These are phyloP conservation scores for Orbicella faveolata DNA, from an alignment of 64 coral and sea anemone genomes.

Conservation along the genomic window DNA sequence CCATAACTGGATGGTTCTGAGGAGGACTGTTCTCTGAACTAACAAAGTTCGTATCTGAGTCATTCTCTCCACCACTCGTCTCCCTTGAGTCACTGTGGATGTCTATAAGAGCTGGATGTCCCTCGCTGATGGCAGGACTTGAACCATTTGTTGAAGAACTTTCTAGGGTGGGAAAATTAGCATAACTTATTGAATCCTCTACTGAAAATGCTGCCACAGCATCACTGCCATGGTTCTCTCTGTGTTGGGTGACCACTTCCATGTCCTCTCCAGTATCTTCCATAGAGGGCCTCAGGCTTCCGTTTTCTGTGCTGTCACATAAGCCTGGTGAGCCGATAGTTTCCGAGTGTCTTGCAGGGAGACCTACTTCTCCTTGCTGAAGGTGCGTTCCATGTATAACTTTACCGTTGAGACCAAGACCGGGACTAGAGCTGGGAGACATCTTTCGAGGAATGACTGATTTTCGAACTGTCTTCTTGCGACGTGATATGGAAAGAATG, in stretches of 20 bases:
- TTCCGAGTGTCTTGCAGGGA: not conserved
- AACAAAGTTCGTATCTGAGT: conserved; percentile 54
- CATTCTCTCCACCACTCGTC: conserved; percentile 56
- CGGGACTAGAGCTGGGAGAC: not conserved
- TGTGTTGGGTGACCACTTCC: not conserved
- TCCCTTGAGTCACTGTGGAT: conserved; percentile 57
- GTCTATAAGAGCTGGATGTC: conserved; percentile 22
- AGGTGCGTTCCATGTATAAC: not conserved
- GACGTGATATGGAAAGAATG: conserved; percentile 2
- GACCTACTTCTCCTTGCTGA: not conserved
- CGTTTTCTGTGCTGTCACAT: conserved; percentile 44
- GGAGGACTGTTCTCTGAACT: conserved; percentile 30
- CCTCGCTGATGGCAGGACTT: conserved; percentile 50
- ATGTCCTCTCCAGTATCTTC: not conserved
- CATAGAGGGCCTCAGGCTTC: not conserved
- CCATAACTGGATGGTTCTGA: not conserved
- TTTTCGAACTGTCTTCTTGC: conserved; percentile 30
- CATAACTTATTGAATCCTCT: not conserved
- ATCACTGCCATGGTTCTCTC: conserved; percentile 1
- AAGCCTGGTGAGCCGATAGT: conserved; percentile 26
- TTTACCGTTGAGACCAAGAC: not conserved
- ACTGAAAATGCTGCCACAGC: conserved; percentile 1
- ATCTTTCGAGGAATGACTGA: conserved; percentile 17
- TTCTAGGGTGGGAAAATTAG: conserved; percentile 17
- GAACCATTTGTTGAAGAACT: conserved; percentile 61